phyloP scores from a whole-genome alignment of 1,140 invertebrate species.

The Zaprionus camerounensis region DNA sequence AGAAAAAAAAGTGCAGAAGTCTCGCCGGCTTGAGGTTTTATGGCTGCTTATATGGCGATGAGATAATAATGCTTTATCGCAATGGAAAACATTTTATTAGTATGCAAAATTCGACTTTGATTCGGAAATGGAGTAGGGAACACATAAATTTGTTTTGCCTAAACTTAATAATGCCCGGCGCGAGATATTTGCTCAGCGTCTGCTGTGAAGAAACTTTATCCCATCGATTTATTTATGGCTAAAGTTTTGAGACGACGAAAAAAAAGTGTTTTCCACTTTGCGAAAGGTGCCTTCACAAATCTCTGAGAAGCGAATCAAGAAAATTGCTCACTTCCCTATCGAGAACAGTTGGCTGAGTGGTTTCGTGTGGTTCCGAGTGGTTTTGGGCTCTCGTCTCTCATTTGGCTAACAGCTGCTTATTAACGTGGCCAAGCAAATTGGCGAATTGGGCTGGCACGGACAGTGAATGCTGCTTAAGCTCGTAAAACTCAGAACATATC shows the following conservation, averaged over 20 bases:
- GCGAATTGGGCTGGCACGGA: conserved; percentile 56
- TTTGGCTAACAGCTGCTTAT: conserved; percentile 42
- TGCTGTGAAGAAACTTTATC: conserved; percentile 22
- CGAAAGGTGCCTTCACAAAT: conserved; percentile 26
- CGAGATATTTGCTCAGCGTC: conserved; percentile 9
- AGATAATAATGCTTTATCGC: conserved; percentile 61
- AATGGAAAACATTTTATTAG: conserved; percentile 64
- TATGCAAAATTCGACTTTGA: conserved; percentile 34
- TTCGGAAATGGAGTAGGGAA: conserved; percentile 11
- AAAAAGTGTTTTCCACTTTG: conserved; percentile 11
- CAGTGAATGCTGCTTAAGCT: conserved; percentile 52
- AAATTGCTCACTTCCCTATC: conserved; percentile 56
- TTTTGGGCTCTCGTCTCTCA: conserved; percentile 21
- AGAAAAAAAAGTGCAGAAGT: conserved; percentile 16
- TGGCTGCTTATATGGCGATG: conserved; percentile 36
- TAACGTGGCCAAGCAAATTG: conserved; percentile 58
- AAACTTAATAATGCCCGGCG: conserved; percentile 47
- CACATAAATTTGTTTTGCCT: conserved; percentile 49
- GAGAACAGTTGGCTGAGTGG: conserved; percentile 32
- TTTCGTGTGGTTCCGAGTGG: background rate
- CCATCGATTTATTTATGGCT: conserved; percentile 46
- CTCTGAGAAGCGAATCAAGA: conserved; percentile 8
- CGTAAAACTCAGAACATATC: conserved; percentile 18
- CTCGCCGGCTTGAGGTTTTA: conserved; percentile 52
- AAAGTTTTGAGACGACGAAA: conserved; percentile 34